These are phyloP conservation scores for Nasonia giraulti DNA, from an alignment of 1,140 invertebrate species.

Conservation along the genomic window DNA sequence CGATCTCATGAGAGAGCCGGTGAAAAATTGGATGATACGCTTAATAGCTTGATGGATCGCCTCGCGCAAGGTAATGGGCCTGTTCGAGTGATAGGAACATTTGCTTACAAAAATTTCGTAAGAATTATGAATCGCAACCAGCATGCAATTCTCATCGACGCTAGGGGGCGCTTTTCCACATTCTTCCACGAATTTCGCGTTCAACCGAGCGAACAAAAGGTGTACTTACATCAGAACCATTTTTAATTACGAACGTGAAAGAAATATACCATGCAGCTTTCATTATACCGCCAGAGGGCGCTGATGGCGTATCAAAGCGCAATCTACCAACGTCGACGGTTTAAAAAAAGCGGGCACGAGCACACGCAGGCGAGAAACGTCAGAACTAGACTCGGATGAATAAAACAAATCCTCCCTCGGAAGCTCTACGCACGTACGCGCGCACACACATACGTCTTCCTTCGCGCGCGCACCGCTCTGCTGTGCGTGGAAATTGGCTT, in stretches of 20 bases:
- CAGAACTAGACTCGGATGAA: background rate
- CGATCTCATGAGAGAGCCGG: background rate
- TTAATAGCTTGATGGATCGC: background rate
- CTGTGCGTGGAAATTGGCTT: slow-evolving; percentile 28
- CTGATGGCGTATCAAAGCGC: background rate
- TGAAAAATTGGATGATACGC: background rate
- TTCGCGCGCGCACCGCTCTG: background rate
- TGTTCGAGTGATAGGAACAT: background rate
- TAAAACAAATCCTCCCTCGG: background rate
- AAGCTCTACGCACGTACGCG: background rate
- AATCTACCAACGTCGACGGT: background rate
- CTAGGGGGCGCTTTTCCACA: too few relatives aligned
- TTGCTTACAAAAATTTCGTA: too few relatives aligned
- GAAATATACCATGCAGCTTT: too few relatives aligned
- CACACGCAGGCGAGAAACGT: background rate
- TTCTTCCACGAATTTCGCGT: too few relatives aligned
- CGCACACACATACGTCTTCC: background rate
- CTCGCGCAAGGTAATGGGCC: background rate
- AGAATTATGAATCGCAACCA: too few relatives aligned
- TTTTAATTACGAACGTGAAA: too few relatives aligned
- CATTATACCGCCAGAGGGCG: background rate
- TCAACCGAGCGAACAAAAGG: too few relatives aligned
- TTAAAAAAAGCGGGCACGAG: too few relatives aligned
- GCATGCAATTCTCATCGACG: too few relatives aligned
- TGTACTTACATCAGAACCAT: too few relatives aligned